phyloP scores from a whole-genome alignment of 1,140 invertebrate genomes.

The Phenacoccus solenopsis region DNA sequence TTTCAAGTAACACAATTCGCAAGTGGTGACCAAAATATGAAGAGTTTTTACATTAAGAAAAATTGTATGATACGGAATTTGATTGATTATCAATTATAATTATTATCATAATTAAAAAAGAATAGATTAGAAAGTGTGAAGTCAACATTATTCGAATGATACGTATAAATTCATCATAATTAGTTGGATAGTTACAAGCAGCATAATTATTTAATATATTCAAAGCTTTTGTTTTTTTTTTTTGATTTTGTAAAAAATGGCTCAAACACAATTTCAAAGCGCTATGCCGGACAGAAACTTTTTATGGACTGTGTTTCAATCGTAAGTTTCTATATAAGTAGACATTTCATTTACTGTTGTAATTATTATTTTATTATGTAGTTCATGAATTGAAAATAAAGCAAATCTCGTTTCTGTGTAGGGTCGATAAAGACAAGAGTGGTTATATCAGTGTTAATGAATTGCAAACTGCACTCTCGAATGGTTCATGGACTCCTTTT shows the following conservation, averaged over 20 bases:
- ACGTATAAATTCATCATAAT: too few relatives aligned
- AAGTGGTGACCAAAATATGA: too few relatives aligned
- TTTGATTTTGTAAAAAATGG: constrained; percentile 10
- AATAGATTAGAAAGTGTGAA: too few relatives aligned
- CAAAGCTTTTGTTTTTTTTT: background rate
- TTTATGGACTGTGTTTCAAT: constrained; percentile 63
- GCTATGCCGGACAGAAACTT: constrained; percentile 54
- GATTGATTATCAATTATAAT: too few relatives aligned
- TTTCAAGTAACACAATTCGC: too few relatives aligned
- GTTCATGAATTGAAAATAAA: background rate
- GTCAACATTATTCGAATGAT: too few relatives aligned
- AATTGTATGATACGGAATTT: too few relatives aligned
- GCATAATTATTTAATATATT: background rate
- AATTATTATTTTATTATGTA: background rate
- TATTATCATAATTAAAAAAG: too few relatives aligned
- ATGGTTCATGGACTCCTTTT: constrained; percentile 96
- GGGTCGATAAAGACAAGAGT: constrained; percentile 83
- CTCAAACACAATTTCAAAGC: constrained; percentile 25
- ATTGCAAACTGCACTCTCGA: constrained; percentile 81
- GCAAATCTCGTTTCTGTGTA: constrained; percentile 33
- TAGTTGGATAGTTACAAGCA: too few relatives aligned
- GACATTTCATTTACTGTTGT: background rate
- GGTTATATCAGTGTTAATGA: constrained; percentile 82
- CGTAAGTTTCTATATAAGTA: constrained; percentile 36
- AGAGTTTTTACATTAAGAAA: too few relatives aligned